phyloP scores from a whole-genome alignment of 2,113 vertebrate species.

The Lonchura striata region DNA sequence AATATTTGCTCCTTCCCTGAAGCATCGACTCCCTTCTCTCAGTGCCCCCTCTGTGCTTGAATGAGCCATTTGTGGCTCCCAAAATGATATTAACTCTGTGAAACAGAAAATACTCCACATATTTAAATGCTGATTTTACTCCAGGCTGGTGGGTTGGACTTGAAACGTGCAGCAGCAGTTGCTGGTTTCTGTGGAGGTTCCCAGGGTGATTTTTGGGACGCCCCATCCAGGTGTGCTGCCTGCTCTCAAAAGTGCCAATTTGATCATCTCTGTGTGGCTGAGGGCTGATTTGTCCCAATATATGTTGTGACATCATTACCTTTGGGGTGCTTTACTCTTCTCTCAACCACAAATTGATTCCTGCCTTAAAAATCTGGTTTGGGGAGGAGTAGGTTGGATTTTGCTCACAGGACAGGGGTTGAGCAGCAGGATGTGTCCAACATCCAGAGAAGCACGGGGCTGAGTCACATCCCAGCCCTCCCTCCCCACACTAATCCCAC shows the following conservation, averaged over 20 bases:
- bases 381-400: not conserved
- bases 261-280: not conserved
- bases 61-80: not conserved
- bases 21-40: not conserved
- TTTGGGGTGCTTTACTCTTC: not conserved
- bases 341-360: not conserved
- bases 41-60: not conserved
- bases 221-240: not conserved
- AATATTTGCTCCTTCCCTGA: not conserved
- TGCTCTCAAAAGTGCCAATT: not conserved
- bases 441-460: fast-evolving
- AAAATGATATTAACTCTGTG: not conserved
- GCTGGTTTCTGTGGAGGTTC: not conserved
- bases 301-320: fast-evolving
- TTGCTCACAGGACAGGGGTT: not conserved
- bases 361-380: not conserved
- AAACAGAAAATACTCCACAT: not conserved
- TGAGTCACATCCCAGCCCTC: not conserved
- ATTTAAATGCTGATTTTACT: not conserved
- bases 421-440: not conserved
- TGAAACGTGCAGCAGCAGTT: not conserved
- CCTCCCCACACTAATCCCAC: not conserved
- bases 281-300: not conserved
- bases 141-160: not conserved
- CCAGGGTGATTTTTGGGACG: not conserved